These are phyloP conservation scores for Hyles vespertilio DNA, from an alignment of 1,140 invertebrate species.

Conservation along the genomic window DNA sequence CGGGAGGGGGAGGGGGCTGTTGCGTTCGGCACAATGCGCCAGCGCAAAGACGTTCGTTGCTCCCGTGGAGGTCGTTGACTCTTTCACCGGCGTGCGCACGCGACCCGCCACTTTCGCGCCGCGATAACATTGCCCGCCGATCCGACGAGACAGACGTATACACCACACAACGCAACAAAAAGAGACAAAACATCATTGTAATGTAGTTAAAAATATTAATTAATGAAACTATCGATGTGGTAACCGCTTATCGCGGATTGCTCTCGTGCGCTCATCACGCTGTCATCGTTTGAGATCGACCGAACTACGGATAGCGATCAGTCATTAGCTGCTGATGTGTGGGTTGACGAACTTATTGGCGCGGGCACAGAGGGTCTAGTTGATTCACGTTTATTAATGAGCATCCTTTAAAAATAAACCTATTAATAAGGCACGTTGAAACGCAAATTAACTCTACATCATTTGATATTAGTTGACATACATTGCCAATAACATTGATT, in stretches of 20 bases:
- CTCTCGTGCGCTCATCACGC: too few species aligned
- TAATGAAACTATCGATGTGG: conserved; percentile 2
- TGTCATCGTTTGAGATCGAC: too few species aligned
- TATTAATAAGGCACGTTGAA: too few species aligned
- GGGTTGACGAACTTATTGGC: too few species aligned
- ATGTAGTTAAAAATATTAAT: conserved; percentile 2
- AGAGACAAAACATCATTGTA: not conserved
- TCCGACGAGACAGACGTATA: not conserved
- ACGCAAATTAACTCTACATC: too few species aligned
- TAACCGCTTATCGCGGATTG: not conserved
- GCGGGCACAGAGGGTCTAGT: too few species aligned
- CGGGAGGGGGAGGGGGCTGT: conserved; percentile 23
- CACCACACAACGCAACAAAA: not conserved
- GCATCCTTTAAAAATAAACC: too few species aligned
- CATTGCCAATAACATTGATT: too few species aligned
- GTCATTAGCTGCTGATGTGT: too few species aligned
- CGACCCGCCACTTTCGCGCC: conserved; percentile 60
- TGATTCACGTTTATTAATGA: too few species aligned
- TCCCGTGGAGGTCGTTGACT: conserved; percentile 66
- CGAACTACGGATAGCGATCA: too few species aligned
- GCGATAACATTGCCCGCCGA: conserved; percentile 37
- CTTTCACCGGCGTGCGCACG: conserved; percentile 66
- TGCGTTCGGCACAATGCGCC: conserved; percentile 40
- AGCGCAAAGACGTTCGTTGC: conserved; percentile 72
- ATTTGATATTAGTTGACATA: too few species aligned